Conservation (phyloP, 2,888 invertebrate genomes). For the Drosophila austrosaltans region DNA sequence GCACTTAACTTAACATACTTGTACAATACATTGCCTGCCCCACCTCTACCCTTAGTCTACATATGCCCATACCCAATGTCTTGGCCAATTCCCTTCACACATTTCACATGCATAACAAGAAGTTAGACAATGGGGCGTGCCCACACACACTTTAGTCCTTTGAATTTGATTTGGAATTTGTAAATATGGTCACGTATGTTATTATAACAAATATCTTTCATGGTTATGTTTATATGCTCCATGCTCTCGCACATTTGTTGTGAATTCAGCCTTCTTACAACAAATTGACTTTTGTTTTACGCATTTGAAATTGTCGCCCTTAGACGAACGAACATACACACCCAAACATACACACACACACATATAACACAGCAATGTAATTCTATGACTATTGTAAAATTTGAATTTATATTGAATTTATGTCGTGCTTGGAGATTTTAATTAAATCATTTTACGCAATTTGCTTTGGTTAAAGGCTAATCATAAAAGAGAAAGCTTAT, state of each 20-base stretch:
- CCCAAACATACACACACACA: conserved; percentile 31
- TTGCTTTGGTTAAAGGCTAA: conserved; percentile 39
- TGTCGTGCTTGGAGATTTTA: conserved; percentile 48
- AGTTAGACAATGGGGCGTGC: conserved; percentile 49
- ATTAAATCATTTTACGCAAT: conserved; percentile 69
- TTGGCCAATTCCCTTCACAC: conserved; percentile 49
- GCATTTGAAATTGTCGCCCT: conserved; percentile 54
- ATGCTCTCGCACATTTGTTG: conserved; percentile 29
- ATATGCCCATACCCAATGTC: conserved; percentile 3
- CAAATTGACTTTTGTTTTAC: conserved; percentile 75
- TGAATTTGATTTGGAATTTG: conserved; percentile 75
- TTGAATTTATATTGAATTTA: conserved; percentile 74
- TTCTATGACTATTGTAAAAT: conserved; percentile 52
- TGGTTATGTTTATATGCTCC: conserved; percentile 70
- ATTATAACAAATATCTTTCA: conserved; percentile 75
- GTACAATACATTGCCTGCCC: not conserved
- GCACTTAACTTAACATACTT: conserved; percentile 28
- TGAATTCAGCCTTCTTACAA: conserved; percentile 37
- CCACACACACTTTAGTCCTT: conserved; percentile 24
- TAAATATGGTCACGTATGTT: conserved; percentile 79
- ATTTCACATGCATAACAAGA: conserved; percentile 67
- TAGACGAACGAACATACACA: not conserved
- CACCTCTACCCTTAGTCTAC: not conserved
- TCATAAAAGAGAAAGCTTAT: conserved; percentile 34
- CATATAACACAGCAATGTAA: conserved; percentile 15